Conservation (phyloP, 2,113 vertebrate species). For the Ardeotis arabs region DNA sequence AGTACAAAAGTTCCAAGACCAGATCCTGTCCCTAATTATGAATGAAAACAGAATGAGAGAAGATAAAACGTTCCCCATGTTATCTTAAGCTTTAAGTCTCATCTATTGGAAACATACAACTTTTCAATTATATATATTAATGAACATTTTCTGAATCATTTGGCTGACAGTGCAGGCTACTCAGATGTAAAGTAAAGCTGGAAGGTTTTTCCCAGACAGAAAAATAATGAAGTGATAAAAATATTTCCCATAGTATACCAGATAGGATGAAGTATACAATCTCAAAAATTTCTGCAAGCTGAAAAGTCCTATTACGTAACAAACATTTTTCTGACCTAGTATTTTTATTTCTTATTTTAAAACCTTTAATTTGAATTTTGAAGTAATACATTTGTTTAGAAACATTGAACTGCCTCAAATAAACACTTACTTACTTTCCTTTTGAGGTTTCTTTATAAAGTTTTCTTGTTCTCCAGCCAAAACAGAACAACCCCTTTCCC, state of each 20-base stretch:
- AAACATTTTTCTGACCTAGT: not conserved
- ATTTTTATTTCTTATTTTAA: not conserved
- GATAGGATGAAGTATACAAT: not conserved
- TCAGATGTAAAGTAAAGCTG: not conserved
- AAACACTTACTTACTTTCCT: not conserved
- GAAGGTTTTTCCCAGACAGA: not conserved
- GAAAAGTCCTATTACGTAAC: accelerated
- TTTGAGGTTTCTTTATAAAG: not conserved
- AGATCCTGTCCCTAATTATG: constrained; percentile 89
- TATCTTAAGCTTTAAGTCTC: not conserved
- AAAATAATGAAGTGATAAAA: not conserved
- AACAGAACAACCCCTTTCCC: not conserved
- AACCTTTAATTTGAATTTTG: not conserved
- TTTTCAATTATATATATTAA: not conserved
- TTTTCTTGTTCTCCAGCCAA: not conserved
- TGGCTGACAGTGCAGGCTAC: not conserved
- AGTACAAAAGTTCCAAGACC: constrained; percentile 93
- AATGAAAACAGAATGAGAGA: constrained; percentile 26
- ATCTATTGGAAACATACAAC: not conserved
- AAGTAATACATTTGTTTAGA: not conserved
- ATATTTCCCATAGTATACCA: not conserved
- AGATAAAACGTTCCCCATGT: not conserved
- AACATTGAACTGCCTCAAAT: not conserved
- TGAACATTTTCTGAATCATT: not conserved
- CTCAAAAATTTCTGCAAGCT: not conserved